Percentiles rank a stretch among this genome's conserved stretches.
These are phyloP conservation scores for Echinarachnius parma DNA, from an alignment of 53 echinoderm and acorn worm genomes.

Conservation along the genomic window DNA sequence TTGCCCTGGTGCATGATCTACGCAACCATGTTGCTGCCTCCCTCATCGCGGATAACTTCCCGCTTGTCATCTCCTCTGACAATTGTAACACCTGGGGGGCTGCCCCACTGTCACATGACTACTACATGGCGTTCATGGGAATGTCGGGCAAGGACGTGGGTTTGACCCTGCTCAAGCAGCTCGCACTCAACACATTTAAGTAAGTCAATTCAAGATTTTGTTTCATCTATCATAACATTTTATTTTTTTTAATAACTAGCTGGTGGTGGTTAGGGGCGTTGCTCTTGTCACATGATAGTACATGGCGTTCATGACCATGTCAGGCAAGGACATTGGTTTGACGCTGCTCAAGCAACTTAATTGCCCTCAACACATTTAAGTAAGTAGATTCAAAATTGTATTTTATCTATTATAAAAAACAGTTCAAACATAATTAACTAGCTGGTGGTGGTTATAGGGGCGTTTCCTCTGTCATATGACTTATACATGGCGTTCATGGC, in stretches of 20 bases:
- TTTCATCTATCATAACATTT: no score
- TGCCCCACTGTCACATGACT: conserved; percentile 72
- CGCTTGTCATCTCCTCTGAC: conserved; percentile 80
- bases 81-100: conserved; percentile 63
- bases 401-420: no score
- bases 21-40: conserved; percentile 71
- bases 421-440: no score
- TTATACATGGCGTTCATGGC: conserved; percentile 40
- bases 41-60: conserved; percentile 61
- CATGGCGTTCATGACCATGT: conserved; percentile 70
- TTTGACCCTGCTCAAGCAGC: conserved; percentile 69
- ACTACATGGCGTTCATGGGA: conserved; percentile 73
- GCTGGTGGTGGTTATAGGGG: no score
- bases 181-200: conserved; percentile 74
- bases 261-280: conserved; percentile 67
- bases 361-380: conserved; percentile 73
- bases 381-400: no score
- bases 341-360: conserved; percentile 77
- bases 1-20: conserved; percentile 61
- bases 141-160: conserved; percentile 61
- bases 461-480: conserved; percentile 70
- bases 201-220: no score
- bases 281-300: conserved; percentile 79
- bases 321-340: conserved; percentile 57
- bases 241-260: no score